Conservation (phyloP, 2,888 invertebrate genomes). For the Eupithecia tripunctaria region DNA sequence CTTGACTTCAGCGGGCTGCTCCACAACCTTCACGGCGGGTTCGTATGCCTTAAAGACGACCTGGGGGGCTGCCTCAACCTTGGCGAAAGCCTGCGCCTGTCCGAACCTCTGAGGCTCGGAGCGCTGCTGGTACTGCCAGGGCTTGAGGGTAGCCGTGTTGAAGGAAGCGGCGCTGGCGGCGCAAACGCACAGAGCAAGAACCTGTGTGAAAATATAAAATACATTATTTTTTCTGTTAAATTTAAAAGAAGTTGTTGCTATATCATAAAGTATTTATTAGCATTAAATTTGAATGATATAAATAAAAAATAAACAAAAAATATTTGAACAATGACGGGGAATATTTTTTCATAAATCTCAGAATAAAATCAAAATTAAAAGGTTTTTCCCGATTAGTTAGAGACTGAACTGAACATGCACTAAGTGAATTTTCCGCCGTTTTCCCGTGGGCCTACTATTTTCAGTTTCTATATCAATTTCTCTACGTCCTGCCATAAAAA, state of each 20-base stretch:
- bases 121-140: slow-evolving; percentile 23
- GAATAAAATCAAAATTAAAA: neutral
- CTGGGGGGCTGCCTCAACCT: slow-evolving; percentile 10
- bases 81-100: slow-evolving; percentile 26
- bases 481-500: too few relatives aligned
- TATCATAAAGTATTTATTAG: too few relatives aligned
- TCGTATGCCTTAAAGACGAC: slow-evolving; percentile 17
- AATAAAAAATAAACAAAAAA: too few relatives aligned
- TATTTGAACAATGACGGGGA: neutral
- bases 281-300: too few relatives aligned
- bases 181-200: slow-evolving; percentile 47
- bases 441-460: too few relatives aligned
- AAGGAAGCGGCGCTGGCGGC: slow-evolving; percentile 43
- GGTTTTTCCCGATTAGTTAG: neutral
- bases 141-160: slow-evolving; percentile 18
- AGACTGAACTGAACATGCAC: too few relatives aligned
- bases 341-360: neutral
- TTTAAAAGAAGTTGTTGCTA: neutral
- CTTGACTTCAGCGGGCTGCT: slow-evolving; percentile 5
- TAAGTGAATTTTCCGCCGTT: too few relatives aligned
- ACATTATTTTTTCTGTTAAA: neutral
- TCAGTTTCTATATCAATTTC: too few relatives aligned
- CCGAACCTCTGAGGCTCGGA: slow-evolving; percentile 21
- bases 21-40: slow-evolving; percentile 15
- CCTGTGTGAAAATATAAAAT: slow-evolving; percentile 20